Percentiles rank a stretch among this genome's conserved stretches.
Evolutionary conservation across 2,888 invertebrate species (phyloP).

Genomic region (Dyspetes luteomarginatus): DNA sequence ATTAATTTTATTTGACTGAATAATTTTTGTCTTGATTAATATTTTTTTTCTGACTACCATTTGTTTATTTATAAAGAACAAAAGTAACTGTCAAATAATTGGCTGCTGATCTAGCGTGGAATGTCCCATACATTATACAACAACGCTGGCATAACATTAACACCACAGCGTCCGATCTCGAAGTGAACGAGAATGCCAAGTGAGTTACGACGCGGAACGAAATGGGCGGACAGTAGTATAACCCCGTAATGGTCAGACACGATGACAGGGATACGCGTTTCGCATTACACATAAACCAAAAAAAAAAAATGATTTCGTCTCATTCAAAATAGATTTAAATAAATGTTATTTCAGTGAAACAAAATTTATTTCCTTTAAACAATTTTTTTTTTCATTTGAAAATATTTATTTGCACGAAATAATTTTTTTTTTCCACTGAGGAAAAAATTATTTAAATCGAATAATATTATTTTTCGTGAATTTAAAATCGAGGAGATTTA

Average conservation of each 20-base stretch:
- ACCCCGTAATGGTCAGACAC: conserved; percentile 31
- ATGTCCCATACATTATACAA: too few species aligned
- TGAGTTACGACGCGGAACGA: conserved; percentile 29
- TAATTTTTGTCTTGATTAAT: too few species aligned
- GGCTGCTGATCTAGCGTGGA: too few species aligned
- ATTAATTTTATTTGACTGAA: too few species aligned
- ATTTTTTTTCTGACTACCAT: too few species aligned
- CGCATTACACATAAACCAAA: not conserved
- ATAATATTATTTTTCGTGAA: not conserved
- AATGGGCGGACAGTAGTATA: conserved; percentile 9
- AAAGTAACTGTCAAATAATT: too few species aligned
- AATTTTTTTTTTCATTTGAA: not conserved
- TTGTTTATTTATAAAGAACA: too few species aligned
- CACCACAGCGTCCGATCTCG: not conserved
- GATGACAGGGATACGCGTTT: not conserved
- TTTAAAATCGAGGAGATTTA: not conserved
- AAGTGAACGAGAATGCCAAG: not conserved
- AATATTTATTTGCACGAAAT: not conserved
- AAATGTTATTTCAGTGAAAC: not conserved
- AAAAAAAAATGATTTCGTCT: not conserved
- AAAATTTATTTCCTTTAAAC: not conserved
- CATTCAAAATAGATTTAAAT: not conserved
- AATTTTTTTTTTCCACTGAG: not conserved
- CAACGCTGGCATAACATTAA: conserved; percentile 11
- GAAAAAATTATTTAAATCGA: not conserved